Base-by-base conservation (phyloP, 2,888 invertebrate genomes). In the Odontothrips loti region DNA sequence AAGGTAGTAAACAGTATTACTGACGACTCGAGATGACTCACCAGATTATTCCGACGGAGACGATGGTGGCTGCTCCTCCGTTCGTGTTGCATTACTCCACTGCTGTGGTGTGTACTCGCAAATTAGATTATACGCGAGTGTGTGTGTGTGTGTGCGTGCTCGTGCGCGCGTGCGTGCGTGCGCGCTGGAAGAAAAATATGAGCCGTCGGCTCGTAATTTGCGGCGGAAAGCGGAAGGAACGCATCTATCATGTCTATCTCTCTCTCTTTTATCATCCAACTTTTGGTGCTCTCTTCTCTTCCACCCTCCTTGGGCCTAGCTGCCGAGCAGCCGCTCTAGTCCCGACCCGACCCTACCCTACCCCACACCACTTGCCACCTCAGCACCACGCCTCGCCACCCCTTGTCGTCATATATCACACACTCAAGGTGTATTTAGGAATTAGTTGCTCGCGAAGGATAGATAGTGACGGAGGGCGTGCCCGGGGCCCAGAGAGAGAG, bases 351-450 rank as follows among this genome's bases (percentile, higher is more conserved):
- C 34, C 34, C 34, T 43, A 43, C 34, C 34, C 34, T 43, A 43
- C 34, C 34, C 34, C 34, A 43, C 34, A 43, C 34, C 34, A 43
- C 34, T 43, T 43, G 34, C 34, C 34, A 43, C 34, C 34, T 43
- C 34, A 43, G 34, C 34, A 43, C 34, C 34, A 43, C 34, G 34
- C 34, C 34, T 43, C 34, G 34, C 58, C 58, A 17, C 4, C 58
- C 20, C 58, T 58, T 58, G 58, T 58, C 58, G 58, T 58, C 58
- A 58, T 58, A 58, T 58, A 58, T 58, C 58, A 58, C 58, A 58
- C 58, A 58, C 58, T 58, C 58, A 58, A 58, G 58, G 58, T 58
- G 58, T 58, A 58, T 58, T 58, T 58, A 58, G 58, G 58, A 58
- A 58, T 58, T 58, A 58, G 58, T 58, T 58, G 58, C 58, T 58